These are phyloP conservation scores for Arenaria interpres DNA, from an alignment of 2,113 vertebrate species.

Conservation along the genomic window DNA sequence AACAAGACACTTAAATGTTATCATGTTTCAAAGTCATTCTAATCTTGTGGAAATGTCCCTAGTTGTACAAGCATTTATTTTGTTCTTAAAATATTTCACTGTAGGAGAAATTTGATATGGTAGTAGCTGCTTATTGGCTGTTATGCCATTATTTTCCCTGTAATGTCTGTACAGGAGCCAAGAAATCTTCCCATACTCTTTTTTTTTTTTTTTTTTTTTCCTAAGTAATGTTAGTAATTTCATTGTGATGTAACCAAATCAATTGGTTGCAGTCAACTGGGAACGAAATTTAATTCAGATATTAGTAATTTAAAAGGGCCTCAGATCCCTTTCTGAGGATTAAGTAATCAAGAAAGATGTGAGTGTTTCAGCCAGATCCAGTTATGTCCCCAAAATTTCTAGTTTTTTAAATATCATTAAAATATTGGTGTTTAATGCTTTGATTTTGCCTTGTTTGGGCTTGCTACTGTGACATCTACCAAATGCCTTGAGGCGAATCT, in stretches of 20 bases:
- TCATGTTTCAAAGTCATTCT: constrained; percentile 1
- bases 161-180: neutral
- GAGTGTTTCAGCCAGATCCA: neutral
- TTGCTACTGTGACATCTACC: neutral
- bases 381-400: neutral
- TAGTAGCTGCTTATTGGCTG: neutral
- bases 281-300: neutral
- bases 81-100: neutral
- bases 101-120: neutral
- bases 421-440: neutral
- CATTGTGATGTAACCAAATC: neutral
- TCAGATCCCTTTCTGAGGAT: neutral
- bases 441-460: neutral
- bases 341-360: neutral
- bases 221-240: neutral
- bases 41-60: neutral
- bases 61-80: neutral
- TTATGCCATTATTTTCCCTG: neutral
- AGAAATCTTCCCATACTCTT: neutral
- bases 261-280: neutral
- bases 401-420: neutral
- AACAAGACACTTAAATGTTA: neutral
- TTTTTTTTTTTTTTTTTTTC: neutral
- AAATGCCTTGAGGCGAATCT: neutral
- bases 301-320: neutral